These are phyloP conservation scores for Chrysomela aeneicollis DNA, from an alignment of 2,888 invertebrate genomes.

Conservation along the genomic window DNA sequence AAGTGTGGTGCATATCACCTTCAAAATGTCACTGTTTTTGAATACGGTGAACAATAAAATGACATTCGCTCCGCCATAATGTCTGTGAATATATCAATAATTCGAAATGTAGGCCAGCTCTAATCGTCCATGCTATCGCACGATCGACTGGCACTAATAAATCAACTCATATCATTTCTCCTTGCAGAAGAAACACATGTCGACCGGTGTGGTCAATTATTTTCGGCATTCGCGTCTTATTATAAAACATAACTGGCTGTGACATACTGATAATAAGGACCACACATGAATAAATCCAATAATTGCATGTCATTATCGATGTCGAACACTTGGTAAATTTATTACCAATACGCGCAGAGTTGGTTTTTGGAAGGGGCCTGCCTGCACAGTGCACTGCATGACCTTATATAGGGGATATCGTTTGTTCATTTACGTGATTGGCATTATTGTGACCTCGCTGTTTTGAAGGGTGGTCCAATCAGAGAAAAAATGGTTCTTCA, in stretches of 20 bases:
- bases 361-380: not conserved
- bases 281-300: constrained; percentile 32
- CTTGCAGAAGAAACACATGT: constrained; percentile 2
- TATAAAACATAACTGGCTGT: constrained; percentile 30
- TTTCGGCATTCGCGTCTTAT: constrained; percentile 36
- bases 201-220: constrained; percentile 29
- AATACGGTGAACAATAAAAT: too few species aligned
- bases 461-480: too few species aligned
- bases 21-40: too few species aligned
- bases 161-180: not conserved
- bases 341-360: not conserved
- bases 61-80: not conserved
- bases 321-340: constrained; percentile 23
- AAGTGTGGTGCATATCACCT: too few species aligned
- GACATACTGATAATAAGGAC: constrained; percentile 36
- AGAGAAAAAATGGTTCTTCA: too few species aligned
- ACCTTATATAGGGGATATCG: not conserved
- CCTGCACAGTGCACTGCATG: not conserved
- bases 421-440: not conserved
- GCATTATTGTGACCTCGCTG: not conserved
- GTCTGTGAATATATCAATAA: not conserved
- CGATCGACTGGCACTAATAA: not conserved
- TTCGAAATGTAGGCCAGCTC: not conserved
- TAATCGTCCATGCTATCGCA: not conserved
- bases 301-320: constrained; percentile 27